A percentile compares a stretch with the other conserved stretches of the same genome.
Evolutionary conservation across 1,140 invertebrate genomes (phyloP).

Genomic region (Temnothorax curvispinosus): DNA sequence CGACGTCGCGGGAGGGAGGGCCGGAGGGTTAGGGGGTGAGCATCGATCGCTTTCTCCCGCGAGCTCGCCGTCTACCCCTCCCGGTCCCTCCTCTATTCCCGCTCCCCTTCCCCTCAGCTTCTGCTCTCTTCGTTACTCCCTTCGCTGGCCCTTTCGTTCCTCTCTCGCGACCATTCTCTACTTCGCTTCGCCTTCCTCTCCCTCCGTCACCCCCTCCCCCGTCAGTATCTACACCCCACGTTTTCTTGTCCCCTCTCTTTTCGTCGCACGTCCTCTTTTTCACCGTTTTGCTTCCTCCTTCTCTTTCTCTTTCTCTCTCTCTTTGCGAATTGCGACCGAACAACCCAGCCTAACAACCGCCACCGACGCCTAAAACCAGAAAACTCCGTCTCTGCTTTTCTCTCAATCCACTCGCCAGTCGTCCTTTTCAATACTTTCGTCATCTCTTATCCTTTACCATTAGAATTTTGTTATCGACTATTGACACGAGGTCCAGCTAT

Average conservation of each 20-base stretch:
- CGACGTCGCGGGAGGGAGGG: slow-evolving; percentile 69
- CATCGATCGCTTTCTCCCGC: slow-evolving; percentile 84
- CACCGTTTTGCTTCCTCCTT: slow-evolving; percentile 38
- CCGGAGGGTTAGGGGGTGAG: slow-evolving; percentile 78
- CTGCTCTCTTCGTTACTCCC: slow-evolving; percentile 57
- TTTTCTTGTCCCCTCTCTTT: slow-evolving; percentile 65
- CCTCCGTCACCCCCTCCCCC: slow-evolving; percentile 26
- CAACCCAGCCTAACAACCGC: slow-evolving; percentile 76
- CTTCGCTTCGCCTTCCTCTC: slow-evolving; percentile 28
- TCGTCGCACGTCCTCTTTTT: slow-evolving; percentile 54
- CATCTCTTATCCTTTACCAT: neutral
- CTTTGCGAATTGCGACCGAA: slow-evolving; percentile 56
- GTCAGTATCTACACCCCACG: slow-evolving; percentile 46
- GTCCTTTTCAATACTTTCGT: neutral
- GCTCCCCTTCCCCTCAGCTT: slow-evolving; percentile 6
- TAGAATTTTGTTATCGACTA: slow-evolving; percentile 11
- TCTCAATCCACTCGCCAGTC: neutral
- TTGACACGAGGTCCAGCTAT: neutral
- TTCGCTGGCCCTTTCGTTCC: slow-evolving; percentile 51
- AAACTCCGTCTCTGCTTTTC: slow-evolving; percentile 67
- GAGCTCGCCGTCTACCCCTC: slow-evolving; percentile 66
- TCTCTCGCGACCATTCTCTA: slow-evolving; percentile 55
- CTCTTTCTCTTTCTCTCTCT: slow-evolving; percentile 61
- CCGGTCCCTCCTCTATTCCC: slow-evolving; percentile 17
- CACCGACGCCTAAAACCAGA: slow-evolving; percentile 74